Conservation (phyloP, 2,888 invertebrate species). For the Exephanes ischioxanthus region DNA sequence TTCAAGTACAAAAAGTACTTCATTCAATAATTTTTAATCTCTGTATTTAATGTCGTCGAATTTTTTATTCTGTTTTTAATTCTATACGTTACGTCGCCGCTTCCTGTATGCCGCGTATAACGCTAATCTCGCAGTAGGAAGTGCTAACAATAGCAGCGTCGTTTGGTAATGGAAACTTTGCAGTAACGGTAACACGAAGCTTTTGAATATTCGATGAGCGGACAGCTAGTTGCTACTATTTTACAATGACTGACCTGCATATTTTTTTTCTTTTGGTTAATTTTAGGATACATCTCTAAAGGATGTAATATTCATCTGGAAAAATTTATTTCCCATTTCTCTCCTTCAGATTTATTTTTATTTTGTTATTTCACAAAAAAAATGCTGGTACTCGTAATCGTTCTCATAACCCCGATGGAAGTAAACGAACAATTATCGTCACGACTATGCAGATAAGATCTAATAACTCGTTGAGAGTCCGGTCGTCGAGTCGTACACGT, state of each 20-base stretch:
- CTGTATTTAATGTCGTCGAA: background rate
- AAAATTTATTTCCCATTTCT: too few species aligned
- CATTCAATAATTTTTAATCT: conserved; percentile 11
- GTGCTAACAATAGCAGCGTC: background rate
- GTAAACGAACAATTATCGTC: background rate
- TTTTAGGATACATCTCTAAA: too few species aligned
- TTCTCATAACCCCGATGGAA: background rate
- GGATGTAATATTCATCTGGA: too few species aligned
- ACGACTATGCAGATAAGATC: background rate
- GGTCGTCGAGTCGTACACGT: background rate
- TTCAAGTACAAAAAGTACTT: conserved; percentile 28
- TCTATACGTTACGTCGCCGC: background rate
- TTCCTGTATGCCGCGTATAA: background rate
- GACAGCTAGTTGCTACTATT: too few species aligned
- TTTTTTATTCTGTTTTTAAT: background rate
- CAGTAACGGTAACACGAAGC: too few species aligned
- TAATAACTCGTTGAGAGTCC: background rate
- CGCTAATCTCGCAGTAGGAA: background rate
- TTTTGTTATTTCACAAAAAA: too few species aligned
- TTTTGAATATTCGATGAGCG: background rate
- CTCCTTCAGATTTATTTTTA: too few species aligned
- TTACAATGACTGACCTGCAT: too few species aligned
- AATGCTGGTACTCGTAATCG: background rate
- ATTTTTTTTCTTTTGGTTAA: too few species aligned
- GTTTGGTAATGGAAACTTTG: background rate